phyloP scores from a whole-genome alignment of 2,113 vertebrate genomes.

The Pachyramphus minor region DNA sequence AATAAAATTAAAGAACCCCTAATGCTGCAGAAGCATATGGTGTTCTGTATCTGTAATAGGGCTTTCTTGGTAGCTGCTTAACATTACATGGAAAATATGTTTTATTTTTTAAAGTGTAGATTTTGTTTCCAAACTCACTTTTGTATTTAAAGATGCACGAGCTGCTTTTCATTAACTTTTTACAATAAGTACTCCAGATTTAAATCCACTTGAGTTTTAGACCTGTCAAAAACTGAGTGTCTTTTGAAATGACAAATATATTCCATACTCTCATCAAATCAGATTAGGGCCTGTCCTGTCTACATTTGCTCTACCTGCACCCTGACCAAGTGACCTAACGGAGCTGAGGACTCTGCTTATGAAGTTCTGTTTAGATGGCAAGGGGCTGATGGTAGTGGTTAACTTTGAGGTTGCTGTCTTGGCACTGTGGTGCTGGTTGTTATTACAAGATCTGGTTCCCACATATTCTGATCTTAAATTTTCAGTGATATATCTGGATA shows the following conservation, averaged over 20 bases:
- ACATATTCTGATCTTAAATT: background rate
- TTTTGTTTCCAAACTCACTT: background rate
- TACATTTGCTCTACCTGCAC: rapidly evolving
- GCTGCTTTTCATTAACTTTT: background rate
- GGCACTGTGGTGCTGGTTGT: background rate
- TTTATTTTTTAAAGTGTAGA: background rate
- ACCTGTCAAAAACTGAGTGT: background rate
- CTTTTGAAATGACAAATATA: background rate
- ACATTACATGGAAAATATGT: background rate
- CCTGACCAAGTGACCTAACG: background rate
- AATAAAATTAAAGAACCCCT: background rate
- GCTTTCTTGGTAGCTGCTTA: background rate
- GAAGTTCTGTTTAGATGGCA: background rate
- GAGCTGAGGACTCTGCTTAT: background rate
- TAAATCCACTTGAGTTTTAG: background rate
- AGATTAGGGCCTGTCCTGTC: background rate
- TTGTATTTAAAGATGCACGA: background rate
- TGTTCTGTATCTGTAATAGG: background rate
- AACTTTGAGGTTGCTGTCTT: background rate
- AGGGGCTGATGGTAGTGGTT: background rate
- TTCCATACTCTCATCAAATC: background rate
- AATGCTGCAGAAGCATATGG: background rate
- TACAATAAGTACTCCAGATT: background rate
- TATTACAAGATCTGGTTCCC: background rate
- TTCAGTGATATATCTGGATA: background rate